Evolutionary conservation across 2,113 vertebrate genomes (phyloP), one percentile per base, ranked within the genome.

Genomic region (Protobothrops mucrosquamatus): DNA sequence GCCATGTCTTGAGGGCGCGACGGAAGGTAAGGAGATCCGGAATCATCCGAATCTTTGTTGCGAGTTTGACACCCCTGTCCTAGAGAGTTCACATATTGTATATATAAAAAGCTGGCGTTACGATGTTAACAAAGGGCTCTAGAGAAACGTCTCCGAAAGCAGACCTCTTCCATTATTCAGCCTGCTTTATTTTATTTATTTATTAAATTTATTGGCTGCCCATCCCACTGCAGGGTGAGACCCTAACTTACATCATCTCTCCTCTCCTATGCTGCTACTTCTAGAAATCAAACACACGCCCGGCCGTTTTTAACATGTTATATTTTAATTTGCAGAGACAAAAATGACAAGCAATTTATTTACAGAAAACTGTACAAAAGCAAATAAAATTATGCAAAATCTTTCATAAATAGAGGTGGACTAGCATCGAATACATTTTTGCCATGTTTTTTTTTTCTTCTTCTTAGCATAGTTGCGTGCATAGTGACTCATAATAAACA

Each of bases 321-420:
- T 99, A 99, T 99, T 99, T 99, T 99, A 99, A 99, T 99, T 98
- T 99, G 98, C 98, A 99, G 98, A 99, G 98, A 99, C 99, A 99
- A 99, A 99, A 99, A 98, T 99, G 98, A 99, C 99, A 99, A 99
- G 99, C 99, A 99, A 98, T 99, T 98, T 99, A 99, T 99, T 99
- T 99, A 99, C 99, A 99, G 98, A 98, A 99, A 99, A 98, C 99
- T 99, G 99, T 99, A 99, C 99, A 99, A 99, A 99, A 99, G 98
- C 98, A 99, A 99, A 98, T 99, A 99, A 99, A 99, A 99, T 98
- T 99, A 99, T 98, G 98, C 99, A 99, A 99, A 98, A 99, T 99
- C 98, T 98, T 98, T 99, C 98, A 99, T 99, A 99, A 99, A 99
- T 99, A 99, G 98, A 98, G 98, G 98, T 99, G 99, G 99, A 99